Percentiles rank a stretch among this genome's conserved stretches.
phyloP scores from a whole-genome alignment of 2,888 invertebrate species.

The Nowickia ferox region DNA sequence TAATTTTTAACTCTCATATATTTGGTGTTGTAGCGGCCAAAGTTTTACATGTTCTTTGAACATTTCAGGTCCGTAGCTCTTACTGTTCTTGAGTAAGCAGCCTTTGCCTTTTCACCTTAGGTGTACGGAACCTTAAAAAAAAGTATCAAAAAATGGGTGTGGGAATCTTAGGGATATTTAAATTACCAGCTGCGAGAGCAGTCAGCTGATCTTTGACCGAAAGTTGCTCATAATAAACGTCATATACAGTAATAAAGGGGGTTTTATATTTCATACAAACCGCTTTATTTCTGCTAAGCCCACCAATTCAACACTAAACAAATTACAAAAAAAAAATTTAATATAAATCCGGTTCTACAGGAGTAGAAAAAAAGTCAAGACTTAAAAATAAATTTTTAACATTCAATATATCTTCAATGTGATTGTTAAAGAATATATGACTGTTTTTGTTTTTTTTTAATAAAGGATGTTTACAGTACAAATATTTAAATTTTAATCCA shows the following conservation, averaged over 20 bases:
- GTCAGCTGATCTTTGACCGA: neutral
- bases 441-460: conserved; percentile 9
- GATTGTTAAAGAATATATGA: conserved; percentile 24
- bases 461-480: conserved; percentile 30
- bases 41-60: too few relatives aligned
- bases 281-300: neutral
- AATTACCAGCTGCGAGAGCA: too few relatives aligned
- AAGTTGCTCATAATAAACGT: neutral
- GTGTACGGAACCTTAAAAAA: too few relatives aligned
- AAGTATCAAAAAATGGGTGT: too few relatives aligned
- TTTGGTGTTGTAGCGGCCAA: too few relatives aligned
- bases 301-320: conserved; percentile 38
- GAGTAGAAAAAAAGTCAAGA: neutral
- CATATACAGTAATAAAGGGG: neutral
- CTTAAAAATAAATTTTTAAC: conserved; percentile 23
- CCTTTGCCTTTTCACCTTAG: too few relatives aligned
- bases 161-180: too few relatives aligned
- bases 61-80: too few relatives aligned
- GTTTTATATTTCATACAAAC: neutral
- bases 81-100: too few relatives aligned
- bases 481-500: conserved; percentile 35
- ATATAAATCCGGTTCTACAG: conserved; percentile 58
- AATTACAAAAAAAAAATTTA: conserved; percentile 32
- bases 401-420: conserved; percentile 42
- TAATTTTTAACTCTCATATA: too few relatives aligned